These are phyloP conservation scores for Metridium senile DNA, from an alignment of 92 coral and sea anemone genomes.

Conservation along the genomic window DNA sequence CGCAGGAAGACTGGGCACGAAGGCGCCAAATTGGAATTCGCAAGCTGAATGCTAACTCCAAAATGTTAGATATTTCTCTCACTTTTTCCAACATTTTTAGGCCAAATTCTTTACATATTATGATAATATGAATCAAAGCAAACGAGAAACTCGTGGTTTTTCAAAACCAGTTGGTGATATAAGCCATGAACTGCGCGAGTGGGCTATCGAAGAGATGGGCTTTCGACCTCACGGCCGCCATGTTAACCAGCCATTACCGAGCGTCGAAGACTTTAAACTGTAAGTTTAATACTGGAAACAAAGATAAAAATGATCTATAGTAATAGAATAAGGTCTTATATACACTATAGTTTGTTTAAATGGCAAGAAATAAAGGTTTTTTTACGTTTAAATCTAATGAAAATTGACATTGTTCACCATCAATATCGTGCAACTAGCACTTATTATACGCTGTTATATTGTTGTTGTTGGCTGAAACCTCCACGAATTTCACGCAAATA, in stretches of 20 bases:
- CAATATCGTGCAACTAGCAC: no score
- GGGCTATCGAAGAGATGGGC: slow-evolving; percentile 96
- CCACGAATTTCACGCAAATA: neutral
- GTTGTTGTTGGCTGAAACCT: neutral
- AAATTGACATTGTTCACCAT: neutral
- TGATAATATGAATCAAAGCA: slow-evolving; percentile 5
- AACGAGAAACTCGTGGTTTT: slow-evolving; percentile 1
- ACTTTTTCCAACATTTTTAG: neutral
- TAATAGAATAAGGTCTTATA: neutral
- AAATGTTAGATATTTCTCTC: neutral
- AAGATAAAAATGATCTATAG: neutral
- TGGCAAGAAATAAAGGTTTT: neutral
- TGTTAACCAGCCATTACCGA: slow-evolving; percentile 67
- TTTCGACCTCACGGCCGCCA: slow-evolving; percentile 93
- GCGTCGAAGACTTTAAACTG: slow-evolving; percentile 81
- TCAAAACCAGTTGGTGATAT: slow-evolving; percentile 13
- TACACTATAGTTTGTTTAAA: neutral
- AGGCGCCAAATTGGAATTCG: neutral
- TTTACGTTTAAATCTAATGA: neutral
- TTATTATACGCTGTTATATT: no score
- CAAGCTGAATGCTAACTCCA: neutral
- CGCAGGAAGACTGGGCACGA: neutral
- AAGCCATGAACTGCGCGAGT: slow-evolving; percentile 54
- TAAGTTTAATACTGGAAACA: slow-evolving; percentile 40
- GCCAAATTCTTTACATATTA: neutral